These are phyloP conservation scores for Halichoeres trimaculatus DNA, from an alignment of 2,113 vertebrate species.

Conservation along the genomic window DNA sequence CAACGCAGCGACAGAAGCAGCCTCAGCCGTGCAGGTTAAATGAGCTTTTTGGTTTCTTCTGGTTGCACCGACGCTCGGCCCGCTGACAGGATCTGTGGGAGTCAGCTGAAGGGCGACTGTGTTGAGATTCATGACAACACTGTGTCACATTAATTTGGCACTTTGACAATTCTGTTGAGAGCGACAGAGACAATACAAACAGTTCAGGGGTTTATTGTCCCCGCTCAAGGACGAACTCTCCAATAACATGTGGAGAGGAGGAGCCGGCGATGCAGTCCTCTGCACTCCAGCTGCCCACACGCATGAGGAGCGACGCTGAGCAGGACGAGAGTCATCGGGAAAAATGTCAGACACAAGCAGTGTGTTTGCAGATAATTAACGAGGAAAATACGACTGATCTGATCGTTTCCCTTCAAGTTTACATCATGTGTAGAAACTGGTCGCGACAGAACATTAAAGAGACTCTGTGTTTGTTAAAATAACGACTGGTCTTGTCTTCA, in stretches of 20 bases:
- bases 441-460: too few species aligned
- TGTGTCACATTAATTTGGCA: background rate
- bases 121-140: background rate
- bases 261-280: constrained; percentile 3
- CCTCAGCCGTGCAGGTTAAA: too few species aligned
- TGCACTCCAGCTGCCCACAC: background rate
- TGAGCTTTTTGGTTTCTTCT: background rate
- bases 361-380: background rate
- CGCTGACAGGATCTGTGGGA: background rate
- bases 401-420: too few species aligned
- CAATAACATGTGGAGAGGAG: constrained; percentile 28
- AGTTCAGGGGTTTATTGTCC: constrained; percentile 1
- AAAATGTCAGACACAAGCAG: background rate
- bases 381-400: background rate
- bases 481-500: constrained; percentile 1
- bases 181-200: background rate
- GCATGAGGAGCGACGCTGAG: background rate
- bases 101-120: background rate
- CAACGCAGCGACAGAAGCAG: too few species aligned
- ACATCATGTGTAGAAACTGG: too few species aligned
- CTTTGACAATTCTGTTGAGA: background rate
- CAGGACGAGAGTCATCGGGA: background rate
- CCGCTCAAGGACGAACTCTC: constrained; percentile 19
- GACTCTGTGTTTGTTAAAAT: background rate
- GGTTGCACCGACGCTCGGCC: background rate